Base-by-base conservation (phyloP, 1,140 invertebrate species). In the Tetramorium alpestre region DNA sequence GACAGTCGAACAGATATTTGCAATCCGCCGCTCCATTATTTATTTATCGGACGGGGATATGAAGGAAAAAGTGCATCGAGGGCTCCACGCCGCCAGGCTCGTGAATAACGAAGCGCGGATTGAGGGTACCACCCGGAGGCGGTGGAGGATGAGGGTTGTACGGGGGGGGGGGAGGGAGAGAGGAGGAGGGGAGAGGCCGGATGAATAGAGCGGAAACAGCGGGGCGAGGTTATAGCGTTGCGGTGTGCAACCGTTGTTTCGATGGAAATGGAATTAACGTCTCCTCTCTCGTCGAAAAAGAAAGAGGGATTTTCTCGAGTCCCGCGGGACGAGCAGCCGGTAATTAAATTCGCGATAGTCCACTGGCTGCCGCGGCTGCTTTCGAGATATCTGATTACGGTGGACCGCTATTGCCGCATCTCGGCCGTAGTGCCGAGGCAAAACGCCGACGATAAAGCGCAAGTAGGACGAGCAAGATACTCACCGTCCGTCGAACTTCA, bases 1-100 rank as follows among this genome's bases (percentile, higher is more conserved):
- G 85, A 80, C 85, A 80, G 73, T 78, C 75, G 75, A 70, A 86
- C 64, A 70, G 85, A 86, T 86, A 86, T 86, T 86, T 86, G 75
- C 85, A 80, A 86, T 86, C 75, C 75, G 76, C 10, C 47, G 85
- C 60, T 70, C 49, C 84, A 56, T 86, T 86, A 86, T 86, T 86
- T 86, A 86, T 86, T 86, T 86, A 86, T 51, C 41, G 28, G 82
- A 22, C 22, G 58, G 28, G 38, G 33, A 77, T 54, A 77, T 76
- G 81, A 77, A 38, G 73, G 16, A 77, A 65, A 75, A 85, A 65
- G 44, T 64, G 51, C 10, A 85, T 5, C 58, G 41, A 5, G 18
- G 7, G 54, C 25, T 49, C 3, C 33, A 28, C 58, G 49, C 44
- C 22, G 47, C 25, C 28, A 33, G 22, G 22, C 41, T 85, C 72